Evolutionary conservation across 2,888 invertebrate genomes (phyloP), one percentile per base, ranked within the genome.

Genomic region (Limnephilus marmoratus): DNA sequence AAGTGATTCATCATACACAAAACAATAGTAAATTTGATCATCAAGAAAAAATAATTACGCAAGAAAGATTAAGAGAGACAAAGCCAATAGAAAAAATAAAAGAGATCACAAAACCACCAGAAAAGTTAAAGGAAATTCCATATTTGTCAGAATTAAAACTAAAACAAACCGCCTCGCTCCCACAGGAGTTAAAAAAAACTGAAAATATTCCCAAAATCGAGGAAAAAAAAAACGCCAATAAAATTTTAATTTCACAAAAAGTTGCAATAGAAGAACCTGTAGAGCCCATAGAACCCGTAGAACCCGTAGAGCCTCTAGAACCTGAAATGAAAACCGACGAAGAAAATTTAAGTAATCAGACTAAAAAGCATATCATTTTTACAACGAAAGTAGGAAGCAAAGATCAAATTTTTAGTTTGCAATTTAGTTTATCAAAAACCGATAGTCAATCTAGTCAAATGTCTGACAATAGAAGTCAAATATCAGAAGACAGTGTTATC

Each of bases 401-500:
- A 94, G 97, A 97, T 94, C 97, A 97, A 95, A 96, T 97, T 86
- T 97, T 97, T 94, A 97, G 97, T 94, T 97, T 97, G 5, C 97
- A 97, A 94, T 96, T 97, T 94, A 97, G 97, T 94, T 96, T 97
- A 94, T 97, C 97, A 0, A 97, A 97, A 94, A 97, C 97, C 9
- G 97, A 97, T 93, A 97, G 97, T 94, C 96, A 97, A 68, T 96
- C 96, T 24, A 97, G 97, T 94, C 97, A 97, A 94, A 96, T 97
- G 87, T 97, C 97, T 3, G 97, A 93, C 90, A 93, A 93, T 82
- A 90, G 92, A 88, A 93, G 93, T 89, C 93, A 93, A 91, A 93
- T 93, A 90, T 93, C 93, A 41, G 93, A 93, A 91, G 93, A 93
- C 31, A 93, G 93, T 82, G 93, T 93, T 4, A 93, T 93, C 24